Evolutionary conservation across 1,140 invertebrate species (phyloP).

Genomic region (Polypedilum pembai): DNA sequence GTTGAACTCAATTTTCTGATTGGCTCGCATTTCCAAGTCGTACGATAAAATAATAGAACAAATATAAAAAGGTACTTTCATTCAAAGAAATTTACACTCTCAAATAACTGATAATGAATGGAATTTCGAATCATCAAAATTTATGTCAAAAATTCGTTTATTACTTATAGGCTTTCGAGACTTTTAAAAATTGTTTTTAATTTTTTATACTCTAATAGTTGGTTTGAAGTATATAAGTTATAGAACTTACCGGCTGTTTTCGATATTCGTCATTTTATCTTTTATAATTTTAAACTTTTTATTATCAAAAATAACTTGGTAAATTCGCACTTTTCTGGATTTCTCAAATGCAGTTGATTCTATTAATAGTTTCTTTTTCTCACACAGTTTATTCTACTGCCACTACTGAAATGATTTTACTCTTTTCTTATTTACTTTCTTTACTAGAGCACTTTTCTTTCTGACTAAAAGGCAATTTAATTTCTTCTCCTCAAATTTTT

Average conservation of each 20-base stretch:
- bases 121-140: neutral
- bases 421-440: no score
- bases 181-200: no score
- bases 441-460: no score
- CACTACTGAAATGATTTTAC: neutral
- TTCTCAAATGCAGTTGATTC: neutral
- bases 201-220: no score
- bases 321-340: neutral
- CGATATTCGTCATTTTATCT: constrained; percentile 14
- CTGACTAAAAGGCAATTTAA: no score
- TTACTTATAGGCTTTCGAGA: no score
- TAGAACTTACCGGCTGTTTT: constrained; percentile 24
- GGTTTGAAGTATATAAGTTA: no score
- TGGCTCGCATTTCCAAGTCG: neutral
- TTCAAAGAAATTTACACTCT: neutral
- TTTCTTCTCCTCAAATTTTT: no score
- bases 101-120: neutral
- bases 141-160: no score
- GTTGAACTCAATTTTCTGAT: neutral
- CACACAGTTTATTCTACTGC: neutral
- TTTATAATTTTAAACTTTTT: neutral
- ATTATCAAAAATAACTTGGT: neutral
- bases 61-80: neutral
- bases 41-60: constrained; percentile 10
- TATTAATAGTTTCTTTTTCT: neutral